Evolutionary conservation across 1,140 invertebrate species (phyloP), one percentile per base, ranked within the genome.

Genomic region (Temnothorax nylanderi): DNA sequence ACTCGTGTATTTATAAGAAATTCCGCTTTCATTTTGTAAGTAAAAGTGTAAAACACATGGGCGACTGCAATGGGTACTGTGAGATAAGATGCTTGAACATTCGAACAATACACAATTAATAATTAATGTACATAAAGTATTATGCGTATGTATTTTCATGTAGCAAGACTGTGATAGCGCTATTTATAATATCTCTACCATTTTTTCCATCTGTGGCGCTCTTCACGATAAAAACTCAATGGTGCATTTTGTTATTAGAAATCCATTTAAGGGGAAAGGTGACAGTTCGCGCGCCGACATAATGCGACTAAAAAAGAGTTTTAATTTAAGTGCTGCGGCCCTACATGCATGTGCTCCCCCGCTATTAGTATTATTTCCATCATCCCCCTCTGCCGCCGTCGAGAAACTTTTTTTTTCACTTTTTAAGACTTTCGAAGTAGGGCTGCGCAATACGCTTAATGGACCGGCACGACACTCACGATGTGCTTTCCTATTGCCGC

Each of bases 361-460:
- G 47, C 80, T 84, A 84, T 84, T 84, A 84, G 51, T 58, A 84
- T 84, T 75, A 84, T 84, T 84, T 21, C 37, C 37, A 71, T 41
- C 65, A 26, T 81, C 13, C 7, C 37, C 26, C 34, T 34, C 26
- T 21, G 18, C 51, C 62, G 10, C n/a, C 34, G 37, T 6, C 41
- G 41, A 47, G 44, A 26, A 26, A 26, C 26, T 26, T 62, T 84
- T 60, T 82, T 81, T 74, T 72, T 41, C 13, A 26, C 41, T 84
- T 90, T 81, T 56, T 80, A 64, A 84, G 58, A 85, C 34, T 65
- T 58, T 69, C 54, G 44, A 58, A 47, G 47, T 62, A 58, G 41
- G 44, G 60, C 26, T 64, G 65, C 47, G 90, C 90, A 91, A 91
- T 91, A 88, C 80, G 90, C 87, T 91, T 91, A 91, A 91, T 91